phyloP scores from a whole-genome alignment of 35 echinoderm and acorn worm genomes.

The Acanthaster planci region DNA sequence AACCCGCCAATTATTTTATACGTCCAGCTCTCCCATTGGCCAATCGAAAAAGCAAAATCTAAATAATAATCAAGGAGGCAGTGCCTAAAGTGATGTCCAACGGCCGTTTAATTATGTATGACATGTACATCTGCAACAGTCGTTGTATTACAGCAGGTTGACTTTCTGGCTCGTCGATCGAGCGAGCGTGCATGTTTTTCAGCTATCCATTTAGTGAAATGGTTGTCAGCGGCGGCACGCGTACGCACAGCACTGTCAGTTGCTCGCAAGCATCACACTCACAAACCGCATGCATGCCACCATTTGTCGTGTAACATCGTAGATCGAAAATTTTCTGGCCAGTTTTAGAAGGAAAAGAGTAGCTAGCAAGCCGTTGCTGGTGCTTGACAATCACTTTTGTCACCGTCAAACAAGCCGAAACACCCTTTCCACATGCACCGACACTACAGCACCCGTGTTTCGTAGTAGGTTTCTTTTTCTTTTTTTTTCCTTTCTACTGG shows the following conservation, averaged over 20 bases:
- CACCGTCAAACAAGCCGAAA: constrained; percentile 22
- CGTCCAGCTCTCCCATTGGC: background rate
- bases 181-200: background rate
- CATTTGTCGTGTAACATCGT: constrained; percentile 15
- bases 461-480: constrained; percentile 34
- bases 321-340: constrained; percentile 9
- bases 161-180: constrained; percentile 22
- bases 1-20: constrained; percentile 9
- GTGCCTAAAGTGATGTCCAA: background rate
- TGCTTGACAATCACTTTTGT: constrained; percentile 30
- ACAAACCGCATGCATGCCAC: constrained; percentile 18
- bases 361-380: constrained; percentile 22
- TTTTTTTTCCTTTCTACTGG: background rate
- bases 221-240: background rate
- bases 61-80: background rate
- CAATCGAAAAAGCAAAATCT: background rate
- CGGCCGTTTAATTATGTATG: constrained; percentile 1
- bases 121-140: background rate
- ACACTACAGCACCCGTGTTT: constrained; percentile 34
- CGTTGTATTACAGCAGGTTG: background rate
- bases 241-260: constrained; percentile 9
- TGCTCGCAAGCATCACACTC: background rate
- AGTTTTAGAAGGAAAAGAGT: constrained; percentile 23
- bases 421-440: constrained; percentile 34
- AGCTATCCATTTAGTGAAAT: background rate